Evolutionary conservation across 2,113 vertebrate species (phyloP).

Genomic region (Lethenteron reissneri): DNA sequence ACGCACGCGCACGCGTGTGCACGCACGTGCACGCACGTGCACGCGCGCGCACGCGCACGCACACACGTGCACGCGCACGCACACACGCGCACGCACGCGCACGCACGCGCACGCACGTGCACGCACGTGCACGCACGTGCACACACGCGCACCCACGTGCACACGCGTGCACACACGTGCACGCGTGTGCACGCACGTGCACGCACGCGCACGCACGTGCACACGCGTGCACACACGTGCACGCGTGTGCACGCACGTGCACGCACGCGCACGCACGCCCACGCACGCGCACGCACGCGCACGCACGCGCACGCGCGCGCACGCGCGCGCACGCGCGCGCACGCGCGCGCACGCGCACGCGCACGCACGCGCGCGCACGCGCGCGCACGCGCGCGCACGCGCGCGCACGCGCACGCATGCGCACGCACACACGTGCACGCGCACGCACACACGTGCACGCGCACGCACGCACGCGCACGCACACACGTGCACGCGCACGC

Average conservation of each 20-base stretch:
- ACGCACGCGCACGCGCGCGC: neutral
- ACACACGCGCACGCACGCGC: neutral
- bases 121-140: neutral
- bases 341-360: neutral
- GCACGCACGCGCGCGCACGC: neutral
- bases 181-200: neutral
- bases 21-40: neutral
- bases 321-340: neutral
- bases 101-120: neutral
- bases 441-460: neutral
- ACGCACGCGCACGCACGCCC: neutral
- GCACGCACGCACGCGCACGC: conserved; percentile 3
- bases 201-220: neutral
- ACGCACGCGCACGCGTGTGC: neutral
- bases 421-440: neutral
- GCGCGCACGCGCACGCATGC: neutral
- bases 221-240: neutral
- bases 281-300: neutral
- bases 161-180: too few relatives aligned
- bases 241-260: neutral
- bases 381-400: neutral
- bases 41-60: neutral
- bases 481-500: neutral
- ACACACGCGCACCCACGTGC: neutral
- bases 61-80: neutral